phyloP scores from a whole-genome alignment of 2,797 vertebrate species.

The Pteropus rufus region DNA sequence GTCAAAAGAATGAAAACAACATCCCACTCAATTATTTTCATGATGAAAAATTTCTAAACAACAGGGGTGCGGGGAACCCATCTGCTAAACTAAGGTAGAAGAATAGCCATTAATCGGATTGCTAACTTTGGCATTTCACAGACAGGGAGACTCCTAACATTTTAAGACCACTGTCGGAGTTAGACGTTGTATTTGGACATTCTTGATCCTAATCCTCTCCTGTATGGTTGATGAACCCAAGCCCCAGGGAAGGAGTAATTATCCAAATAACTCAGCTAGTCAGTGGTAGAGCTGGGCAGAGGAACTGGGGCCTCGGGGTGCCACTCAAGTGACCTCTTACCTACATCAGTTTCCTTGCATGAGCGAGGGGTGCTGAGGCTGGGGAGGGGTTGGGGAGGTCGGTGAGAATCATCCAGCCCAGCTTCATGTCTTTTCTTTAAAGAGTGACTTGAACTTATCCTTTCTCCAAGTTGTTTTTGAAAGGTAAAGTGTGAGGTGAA shows the following conservation, averaged over 20 bases:
- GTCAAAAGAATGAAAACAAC: not conserved
- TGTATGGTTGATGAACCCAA: not conserved
- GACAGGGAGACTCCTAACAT: not conserved
- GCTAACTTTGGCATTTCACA: not conserved
- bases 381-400: not conserved
- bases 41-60: conserved; percentile 20
- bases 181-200: not conserved
- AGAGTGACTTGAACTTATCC: not conserved
- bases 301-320: not conserved
- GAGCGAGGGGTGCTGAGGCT: not conserved
- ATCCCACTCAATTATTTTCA: conserved; percentile 45
- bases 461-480: not conserved
- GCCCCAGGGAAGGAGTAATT: not conserved
- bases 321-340: not conserved
- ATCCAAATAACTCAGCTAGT: not conserved
- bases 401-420: not conserved
- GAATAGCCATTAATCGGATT: not conserved
- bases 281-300: not conserved
- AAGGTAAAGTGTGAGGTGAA: not conserved
- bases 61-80: not conserved
- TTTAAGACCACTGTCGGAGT: not conserved
- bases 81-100: not conserved
- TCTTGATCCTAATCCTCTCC: not conserved
- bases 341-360: not conserved
- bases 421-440: not conserved